A percentile compares a stretch with the other conserved stretches of the same genome.
phyloP scores from a whole-genome alignment of 2,888 invertebrate genomes.

The Agrypnus murinus region DNA sequence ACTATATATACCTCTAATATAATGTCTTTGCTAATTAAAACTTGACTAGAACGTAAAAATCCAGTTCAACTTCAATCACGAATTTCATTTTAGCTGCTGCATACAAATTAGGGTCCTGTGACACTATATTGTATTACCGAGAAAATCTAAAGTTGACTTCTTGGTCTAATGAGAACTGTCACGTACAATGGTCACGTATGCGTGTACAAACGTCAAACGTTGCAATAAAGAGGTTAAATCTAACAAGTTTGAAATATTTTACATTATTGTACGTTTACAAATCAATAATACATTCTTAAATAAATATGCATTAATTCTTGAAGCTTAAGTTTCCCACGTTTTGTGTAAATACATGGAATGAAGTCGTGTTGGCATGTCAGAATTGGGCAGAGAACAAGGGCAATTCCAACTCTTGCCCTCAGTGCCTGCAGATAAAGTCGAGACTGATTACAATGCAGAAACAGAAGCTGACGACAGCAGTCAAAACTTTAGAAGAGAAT shows the following conservation, averaged over 20 bases:
- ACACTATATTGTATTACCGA: too few relatives aligned
- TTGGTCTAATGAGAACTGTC: neutral
- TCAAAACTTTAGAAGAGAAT: neutral
- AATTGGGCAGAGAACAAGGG: slow-evolving; percentile 45
- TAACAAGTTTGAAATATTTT: neutral
- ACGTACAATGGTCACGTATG: neutral
- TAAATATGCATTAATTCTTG: neutral
- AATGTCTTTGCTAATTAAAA: too few relatives aligned
- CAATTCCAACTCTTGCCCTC: slow-evolving; percentile 35
- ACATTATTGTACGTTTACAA: too few relatives aligned
- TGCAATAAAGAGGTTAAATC: slow-evolving; percentile 1
- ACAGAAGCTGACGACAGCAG: slow-evolving; percentile 19
- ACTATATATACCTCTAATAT: too few relatives aligned
- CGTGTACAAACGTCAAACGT: slow-evolving; percentile 27
- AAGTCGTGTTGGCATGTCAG: slow-evolving; percentile 55
- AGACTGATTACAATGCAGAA: slow-evolving; percentile 46
- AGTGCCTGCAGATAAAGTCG: slow-evolving; percentile 33
- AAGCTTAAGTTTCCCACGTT: neutral
- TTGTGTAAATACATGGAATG: slow-evolving; percentile 48
- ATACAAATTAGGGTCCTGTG: too few relatives aligned
- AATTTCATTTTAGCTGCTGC: too few relatives aligned
- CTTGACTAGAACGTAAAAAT: too few relatives aligned
- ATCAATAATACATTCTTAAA: too few relatives aligned
- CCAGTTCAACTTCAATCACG: too few relatives aligned
- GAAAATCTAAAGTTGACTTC: too few relatives aligned